Evolutionary conservation across 2,888 invertebrate genomes (phyloP), one percentile per base, ranked within the genome.

Genomic region (Blastobasis adustella): DNA sequence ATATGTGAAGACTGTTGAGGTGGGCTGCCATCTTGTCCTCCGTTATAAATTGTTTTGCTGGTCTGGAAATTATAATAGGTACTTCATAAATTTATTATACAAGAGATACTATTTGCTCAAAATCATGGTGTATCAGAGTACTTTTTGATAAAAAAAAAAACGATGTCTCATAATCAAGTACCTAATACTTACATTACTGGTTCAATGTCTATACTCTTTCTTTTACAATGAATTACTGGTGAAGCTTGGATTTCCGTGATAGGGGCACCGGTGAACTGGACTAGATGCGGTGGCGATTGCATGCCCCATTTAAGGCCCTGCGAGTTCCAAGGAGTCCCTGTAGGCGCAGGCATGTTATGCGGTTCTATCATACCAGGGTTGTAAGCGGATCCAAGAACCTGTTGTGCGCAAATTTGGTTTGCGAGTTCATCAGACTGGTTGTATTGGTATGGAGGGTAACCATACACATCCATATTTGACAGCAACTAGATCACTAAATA

Each of bases 21-120:
- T 95, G 94, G 37, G 93, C 94, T 0, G 95, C 93, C 92, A 96
- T 95, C 75, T 93, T 94, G 67, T 95, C 95, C 73, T 95, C 95
- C 0, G 95, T 94, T 58, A 95, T 95, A 44, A 93, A 90, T 71
- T 95, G 94, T 69, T 96, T 96, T 6, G 89, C 71, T 46, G 92
- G 91, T 10, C 91, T 91, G 65, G 36, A 73, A 72, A 39, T 10
- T 2, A 45, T 8, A 45, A 45, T 9, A 38, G 10, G 8, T 45
- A 8, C 10, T n/a, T 4, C 1, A 44, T 44, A 44, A 44, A 10
- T 7, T 44, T 6, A 2, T 38, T 40, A 47, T 10, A 37, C 47
- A 45, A 10, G n/a, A 45, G 10, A 39, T 10, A 9, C 7, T 4
- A 9, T 2, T 40, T 40, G 40, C 40, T 40, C 2, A 2, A 8